Evolutionary conservation across 1,140 invertebrate species (phyloP), one percentile per base, ranked within the genome.

Genomic region (Rhyacophila brunnea): DNA sequence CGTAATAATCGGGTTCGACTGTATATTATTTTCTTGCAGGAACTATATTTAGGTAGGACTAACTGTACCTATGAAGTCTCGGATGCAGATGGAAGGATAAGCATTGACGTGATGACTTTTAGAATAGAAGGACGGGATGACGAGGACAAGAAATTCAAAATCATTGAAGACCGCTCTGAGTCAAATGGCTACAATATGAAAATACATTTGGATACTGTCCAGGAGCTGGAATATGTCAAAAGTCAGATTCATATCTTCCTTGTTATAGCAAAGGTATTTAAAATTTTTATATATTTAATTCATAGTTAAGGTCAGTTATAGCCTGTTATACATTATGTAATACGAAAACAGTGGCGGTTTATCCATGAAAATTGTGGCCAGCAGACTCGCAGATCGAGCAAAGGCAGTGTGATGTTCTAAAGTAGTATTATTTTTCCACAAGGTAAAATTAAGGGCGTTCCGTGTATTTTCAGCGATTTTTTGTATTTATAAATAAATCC

Each of bases 21-120:
- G 42, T 18, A 40, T 45, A 4, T n/a, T 60, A 13, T n/a, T n/a
- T 40, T 48, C 38, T 59, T 40, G 28, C 47, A 81, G 74, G 78
- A 80, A 71, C 64, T 74, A 6, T 74, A 69, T 13, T 66, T 65
- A 1, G 69, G 71, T 5, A 46, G 68, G 1, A 74, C 73, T 3
- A 59, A 72, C 32, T 81, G 80, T 56, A 67, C 66, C 1, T 80
- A 76, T 65, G 42, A 62, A n/a, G 75, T 81, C 6, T 66, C 62
- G 1, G 80, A 80, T 49, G 69, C 66, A 4, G 79, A 81, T 56
- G 80, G 79, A 0, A 32, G 60, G 18, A 74, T 79, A 56, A 80
- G 77, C 60, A 80, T 75, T 1, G 34, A 67, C 15, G 57, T 68
- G 40, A 76, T 78, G 71, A 68, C 48, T 1, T 77, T 77, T 66